phyloP scores from a whole-genome alignment of 2,888 invertebrate species.

The Stratiomys singularior region DNA sequence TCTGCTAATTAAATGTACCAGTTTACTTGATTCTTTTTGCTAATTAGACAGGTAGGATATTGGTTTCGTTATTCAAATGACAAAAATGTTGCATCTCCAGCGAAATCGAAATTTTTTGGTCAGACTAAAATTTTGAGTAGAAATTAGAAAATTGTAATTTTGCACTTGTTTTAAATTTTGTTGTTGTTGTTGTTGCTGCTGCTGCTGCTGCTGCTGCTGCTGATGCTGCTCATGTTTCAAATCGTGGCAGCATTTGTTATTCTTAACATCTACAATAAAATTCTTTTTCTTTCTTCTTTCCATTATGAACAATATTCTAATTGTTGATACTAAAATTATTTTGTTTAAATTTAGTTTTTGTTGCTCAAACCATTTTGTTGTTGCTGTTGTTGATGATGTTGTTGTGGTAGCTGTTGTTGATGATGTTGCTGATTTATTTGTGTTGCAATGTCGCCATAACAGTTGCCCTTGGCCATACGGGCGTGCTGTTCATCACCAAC shows the following conservation, averaged over 20 bases:
- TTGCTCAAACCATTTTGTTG: conserved; percentile 28
- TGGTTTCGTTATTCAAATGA: conserved; percentile 16
- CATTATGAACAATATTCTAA: conserved; percentile 39
- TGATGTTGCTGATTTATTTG: conserved; percentile 2
- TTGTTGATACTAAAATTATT: conserved; percentile 44
- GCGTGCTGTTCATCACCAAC: conserved; percentile 73
- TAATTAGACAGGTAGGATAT: conserved; percentile 14
- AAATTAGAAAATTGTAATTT: conserved; percentile 50
- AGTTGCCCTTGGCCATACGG: conserved; percentile 51
- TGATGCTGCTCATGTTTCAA: conserved; percentile 34
- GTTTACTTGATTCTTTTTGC: neutral
- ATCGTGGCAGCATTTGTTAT: conserved; percentile 5
- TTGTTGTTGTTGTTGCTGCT: conserved; percentile 45
- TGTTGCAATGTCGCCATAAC: conserved; percentile 50
- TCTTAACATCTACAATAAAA: conserved; percentile 40
- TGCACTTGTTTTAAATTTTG: conserved; percentile 28
- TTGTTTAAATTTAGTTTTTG: conserved; percentile 44
- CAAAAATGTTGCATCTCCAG: conserved; percentile 26
- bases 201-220: conserved; percentile 22
- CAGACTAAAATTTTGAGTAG: conserved; percentile 50
- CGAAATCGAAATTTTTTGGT: conserved; percentile 47
- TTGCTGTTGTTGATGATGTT: conserved; percentile 41
- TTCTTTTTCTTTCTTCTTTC: conserved; percentile 39
- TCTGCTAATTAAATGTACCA: neutral
- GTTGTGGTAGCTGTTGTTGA: conserved; percentile 26